phyloP scores from a whole-genome alignment of 2,888 invertebrate species.

The Lamellibrachia satsuma region DNA sequence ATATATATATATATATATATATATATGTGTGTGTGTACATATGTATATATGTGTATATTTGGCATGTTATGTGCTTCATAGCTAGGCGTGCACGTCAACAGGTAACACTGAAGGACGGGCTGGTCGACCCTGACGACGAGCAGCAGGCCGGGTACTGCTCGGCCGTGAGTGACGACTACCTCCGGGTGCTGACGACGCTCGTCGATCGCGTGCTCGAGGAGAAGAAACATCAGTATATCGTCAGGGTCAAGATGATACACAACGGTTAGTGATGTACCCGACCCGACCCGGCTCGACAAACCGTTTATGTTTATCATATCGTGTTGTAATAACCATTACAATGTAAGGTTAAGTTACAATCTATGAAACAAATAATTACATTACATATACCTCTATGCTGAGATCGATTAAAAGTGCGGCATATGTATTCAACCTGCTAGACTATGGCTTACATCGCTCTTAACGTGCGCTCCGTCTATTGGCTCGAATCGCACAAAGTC shows the following conservation, averaged over 20 bases:
- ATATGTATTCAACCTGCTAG: not conserved
- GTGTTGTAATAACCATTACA: not conserved
- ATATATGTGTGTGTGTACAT: no score
- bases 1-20: no score
- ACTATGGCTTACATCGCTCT: not conserved
- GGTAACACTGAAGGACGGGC: not conserved
- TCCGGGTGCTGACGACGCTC: conserved; percentile 6
- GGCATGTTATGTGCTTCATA: not conserved
- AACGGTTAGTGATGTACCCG: not conserved
- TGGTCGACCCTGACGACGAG: not conserved
- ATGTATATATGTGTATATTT: no score
- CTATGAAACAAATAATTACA: not conserved
- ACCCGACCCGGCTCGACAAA: not conserved
- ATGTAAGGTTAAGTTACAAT: not conserved
- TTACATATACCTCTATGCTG: not conserved
- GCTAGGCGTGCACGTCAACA: not conserved
- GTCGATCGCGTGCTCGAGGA: not conserved
- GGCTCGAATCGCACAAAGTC: not conserved
- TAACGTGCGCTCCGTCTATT: not conserved
- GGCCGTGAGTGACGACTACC: not conserved
- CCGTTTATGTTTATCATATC: not conserved
- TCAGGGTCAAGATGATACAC: not conserved
- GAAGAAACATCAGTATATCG: not conserved
- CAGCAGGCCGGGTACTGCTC: not conserved
- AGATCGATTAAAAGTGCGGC: not conserved